Evolutionary conservation across 2,888 invertebrate species (phyloP).

Genomic region (Eledone cirrhosa): DNA sequence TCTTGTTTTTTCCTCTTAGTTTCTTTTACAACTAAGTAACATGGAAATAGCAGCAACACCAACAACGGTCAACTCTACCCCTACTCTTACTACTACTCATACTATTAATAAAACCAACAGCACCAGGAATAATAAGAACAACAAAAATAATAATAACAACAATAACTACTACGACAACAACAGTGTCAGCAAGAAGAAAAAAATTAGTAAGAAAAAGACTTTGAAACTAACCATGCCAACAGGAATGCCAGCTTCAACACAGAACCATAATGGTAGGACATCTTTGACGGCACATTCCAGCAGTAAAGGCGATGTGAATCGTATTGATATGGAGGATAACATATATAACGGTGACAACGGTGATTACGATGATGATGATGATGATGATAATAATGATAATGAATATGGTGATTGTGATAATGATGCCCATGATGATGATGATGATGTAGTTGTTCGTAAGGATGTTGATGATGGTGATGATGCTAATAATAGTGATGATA

Average conservation of each 20-base stretch:
- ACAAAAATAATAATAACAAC: background rate
- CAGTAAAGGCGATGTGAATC: no score
- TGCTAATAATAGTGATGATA: background rate
- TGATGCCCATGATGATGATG: no score
- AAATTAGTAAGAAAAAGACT: background rate
- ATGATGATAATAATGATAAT: no score
- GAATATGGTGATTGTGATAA: no score
- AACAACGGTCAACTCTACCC: background rate
- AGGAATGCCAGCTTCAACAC: background rate
- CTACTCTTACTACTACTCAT: no score
- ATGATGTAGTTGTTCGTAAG: background rate
- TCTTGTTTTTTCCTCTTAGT: background rate
- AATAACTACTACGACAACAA: background rate
- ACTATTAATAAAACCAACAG: background rate
- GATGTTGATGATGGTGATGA: background rate
- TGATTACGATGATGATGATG: no score
- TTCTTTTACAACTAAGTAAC: background rate
- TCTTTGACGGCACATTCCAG: no score
- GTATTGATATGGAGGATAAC: no score
- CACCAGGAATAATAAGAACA: background rate
- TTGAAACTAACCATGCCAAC: conserved; percentile 8
- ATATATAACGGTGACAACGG: no score
- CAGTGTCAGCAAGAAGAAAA: background rate
- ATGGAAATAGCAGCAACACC: background rate
- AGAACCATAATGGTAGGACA: no score